Percentiles rank a stretch among this genome's conserved stretches.
Conservation (phyloP, 2,888 invertebrate species). For the Rhamphomyia laevipes region DNA sequence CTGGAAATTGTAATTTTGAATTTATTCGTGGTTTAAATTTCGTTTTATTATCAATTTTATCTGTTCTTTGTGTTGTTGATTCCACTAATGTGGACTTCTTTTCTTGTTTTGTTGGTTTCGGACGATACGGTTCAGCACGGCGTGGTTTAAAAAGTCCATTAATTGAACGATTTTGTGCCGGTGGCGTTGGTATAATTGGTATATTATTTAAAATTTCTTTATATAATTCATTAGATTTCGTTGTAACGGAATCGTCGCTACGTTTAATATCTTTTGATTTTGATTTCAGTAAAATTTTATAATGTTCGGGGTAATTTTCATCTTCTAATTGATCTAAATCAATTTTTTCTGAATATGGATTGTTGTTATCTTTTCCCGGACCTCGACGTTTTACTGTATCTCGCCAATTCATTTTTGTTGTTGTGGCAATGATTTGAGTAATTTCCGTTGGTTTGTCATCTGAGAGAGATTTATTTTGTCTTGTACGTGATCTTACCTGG, state of each 20-base stretch:
- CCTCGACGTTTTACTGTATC: conserved; percentile 11
- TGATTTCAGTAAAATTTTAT: conserved; percentile 46
- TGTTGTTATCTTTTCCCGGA: background rate
- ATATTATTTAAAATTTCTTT: background rate
- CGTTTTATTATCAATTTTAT: conserved; percentile 5
- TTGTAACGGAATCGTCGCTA: background rate
- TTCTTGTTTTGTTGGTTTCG: background rate
- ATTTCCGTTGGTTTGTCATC: conserved; percentile 12
- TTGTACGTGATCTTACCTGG: background rate
- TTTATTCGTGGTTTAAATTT: conserved; percentile 14
- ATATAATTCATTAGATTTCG: background rate
- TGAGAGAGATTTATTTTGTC: background rate
- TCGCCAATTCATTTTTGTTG: conserved; percentile 14
- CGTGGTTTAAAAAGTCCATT: background rate
- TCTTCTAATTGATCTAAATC: conserved; percentile 44
- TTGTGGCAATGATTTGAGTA: conserved; percentile 12
- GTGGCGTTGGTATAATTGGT: background rate
- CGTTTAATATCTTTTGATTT: conserved; percentile 39
- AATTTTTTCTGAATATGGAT: conserved; percentile 7
- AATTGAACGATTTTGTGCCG: background rate
- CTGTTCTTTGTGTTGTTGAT: conserved; percentile 8
- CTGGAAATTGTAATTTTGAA: conserved; percentile 14
- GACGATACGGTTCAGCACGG: background rate
- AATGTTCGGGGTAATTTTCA: conserved; percentile 54
- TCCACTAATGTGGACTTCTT: background rate